Base-by-base conservation (phyloP, 2,797 vertebrate species). In the Spondyliosoma cantharus region DNA sequence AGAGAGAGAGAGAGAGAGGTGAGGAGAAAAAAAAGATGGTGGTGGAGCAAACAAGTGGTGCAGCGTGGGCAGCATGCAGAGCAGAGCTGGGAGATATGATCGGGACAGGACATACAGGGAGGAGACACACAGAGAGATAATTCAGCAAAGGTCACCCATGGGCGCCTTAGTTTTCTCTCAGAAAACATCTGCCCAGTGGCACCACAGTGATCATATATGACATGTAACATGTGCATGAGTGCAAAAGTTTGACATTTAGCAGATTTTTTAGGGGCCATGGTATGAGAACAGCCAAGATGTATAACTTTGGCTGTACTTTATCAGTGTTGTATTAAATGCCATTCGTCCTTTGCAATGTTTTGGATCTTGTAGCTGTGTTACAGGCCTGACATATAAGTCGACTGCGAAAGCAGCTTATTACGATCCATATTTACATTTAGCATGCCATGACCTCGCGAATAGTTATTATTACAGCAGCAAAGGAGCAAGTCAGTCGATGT, bases 61-160 rank as follows among this genome's bases (percentile, higher is more conserved):
- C 80, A 76, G 72, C 15, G 53, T 91, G 89, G 78, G 82, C 76
- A 78, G 87, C 78, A 82, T 85, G 83, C 77, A 82, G 78, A 87
- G 85, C 76, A 71, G 74, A 83, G 52, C 66, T 24, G 74, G 48
- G 67, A 83, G 92, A 92, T 90, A 81, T 2, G 6, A 92, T 92
- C 89, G 75, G 77, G 68, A 80, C 14, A 64, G 78, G 84, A 87
- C 81, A 85, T 57, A 60, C 68, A 80, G 54, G 59, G 74, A 87
- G 59, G 63, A 82, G 79, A 84, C 59, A 68, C 67, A 52, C 3
- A 0, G 19, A 24, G 60, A 77, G 83, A 90, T 88, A 85, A 89
- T 71, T 67, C 67, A 68, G 43, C 74, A 83, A 74, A 88, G 87
- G 91, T 88, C 86, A 80, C 16, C 64, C 84, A 89, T 89, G 81